These are phyloP conservation scores for Triplophysa siluroides DNA, from an alignment of 2,113 vertebrate species.

Conservation along the genomic window DNA sequence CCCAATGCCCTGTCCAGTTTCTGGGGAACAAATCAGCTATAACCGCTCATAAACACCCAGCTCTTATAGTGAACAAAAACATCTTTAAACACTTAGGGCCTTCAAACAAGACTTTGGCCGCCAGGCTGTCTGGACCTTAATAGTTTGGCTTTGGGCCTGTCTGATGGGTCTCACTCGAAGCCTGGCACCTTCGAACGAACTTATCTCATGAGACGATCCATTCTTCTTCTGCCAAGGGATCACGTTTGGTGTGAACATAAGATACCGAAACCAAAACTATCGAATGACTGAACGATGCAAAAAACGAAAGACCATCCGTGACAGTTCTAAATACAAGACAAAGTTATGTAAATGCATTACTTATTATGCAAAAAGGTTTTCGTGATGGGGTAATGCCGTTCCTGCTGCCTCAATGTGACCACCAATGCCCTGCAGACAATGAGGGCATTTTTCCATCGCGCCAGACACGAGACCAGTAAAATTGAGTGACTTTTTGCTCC, in stretches of 20 bases:
- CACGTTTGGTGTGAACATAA: not conserved
- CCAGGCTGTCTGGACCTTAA: slow-evolving; percentile 54
- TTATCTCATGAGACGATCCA: slow-evolving; percentile 22
- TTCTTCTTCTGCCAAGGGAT: not conserved
- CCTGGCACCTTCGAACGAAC: slow-evolving; percentile 12
- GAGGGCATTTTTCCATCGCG: not conserved
- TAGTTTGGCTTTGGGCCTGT: slow-evolving; percentile 37
- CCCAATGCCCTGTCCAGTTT: slow-evolving; percentile 50
- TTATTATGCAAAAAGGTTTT: not conserved
- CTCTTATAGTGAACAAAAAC: slow-evolving; percentile 59
- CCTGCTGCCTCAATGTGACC: not conserved
- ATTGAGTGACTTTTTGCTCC: too few species aligned
- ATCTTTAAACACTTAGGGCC: slow-evolving; percentile 65
- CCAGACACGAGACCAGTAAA: not conserved
- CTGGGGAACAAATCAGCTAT: slow-evolving; percentile 61
- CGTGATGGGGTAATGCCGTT: not conserved
- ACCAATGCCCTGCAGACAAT: not conserved
- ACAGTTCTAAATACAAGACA: not conserved
- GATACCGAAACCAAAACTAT: not conserved
- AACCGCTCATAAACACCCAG: slow-evolving; percentile 61
- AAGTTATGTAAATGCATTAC: not conserved
- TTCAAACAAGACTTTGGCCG: slow-evolving; percentile 56
- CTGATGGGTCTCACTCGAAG: slow-evolving; percentile 10
- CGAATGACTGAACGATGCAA: not conserved
- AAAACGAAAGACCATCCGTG: not conserved